These are phyloP conservation scores for Dromas ardeola DNA, from an alignment of 2,113 vertebrate species.

Conservation along the genomic window DNA sequence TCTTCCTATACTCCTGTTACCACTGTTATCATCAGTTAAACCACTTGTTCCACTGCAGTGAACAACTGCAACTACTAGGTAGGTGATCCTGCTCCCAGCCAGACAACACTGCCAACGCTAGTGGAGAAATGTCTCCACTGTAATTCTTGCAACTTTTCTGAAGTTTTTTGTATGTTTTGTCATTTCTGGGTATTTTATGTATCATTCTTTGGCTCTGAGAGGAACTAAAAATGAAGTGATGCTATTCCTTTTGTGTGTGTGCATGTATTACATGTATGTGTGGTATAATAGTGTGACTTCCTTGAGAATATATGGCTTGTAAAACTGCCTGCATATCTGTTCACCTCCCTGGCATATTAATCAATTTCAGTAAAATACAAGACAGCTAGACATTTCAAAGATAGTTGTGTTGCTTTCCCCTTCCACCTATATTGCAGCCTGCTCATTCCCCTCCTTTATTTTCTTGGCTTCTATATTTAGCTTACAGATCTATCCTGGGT, in stretches of 20 bases:
- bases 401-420: background rate
- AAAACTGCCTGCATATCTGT: background rate
- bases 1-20: background rate
- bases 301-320: background rate
- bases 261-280: fast-evolving
- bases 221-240: background rate
- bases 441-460: background rate
- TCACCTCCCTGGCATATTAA: background rate
- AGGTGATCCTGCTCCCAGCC: background rate
- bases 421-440: background rate
- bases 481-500: background rate
- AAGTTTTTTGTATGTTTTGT: background rate
- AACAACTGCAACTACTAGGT: background rate
- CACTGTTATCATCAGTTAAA: background rate
- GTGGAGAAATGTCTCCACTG: background rate
- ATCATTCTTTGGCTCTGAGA: background rate
- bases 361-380: background rate
- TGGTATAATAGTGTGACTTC: background rate
- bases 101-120: background rate
- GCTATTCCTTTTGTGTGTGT: background rate
- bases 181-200: background rate
- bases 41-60: background rate
- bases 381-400: background rate
- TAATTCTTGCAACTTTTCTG: background rate
- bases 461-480: background rate